Percentiles rank a stretch among this genome's conserved stretches.
Evolutionary conservation across 2,888 invertebrate genomes (phyloP).

Genomic region (Acronicta aceris): DNA sequence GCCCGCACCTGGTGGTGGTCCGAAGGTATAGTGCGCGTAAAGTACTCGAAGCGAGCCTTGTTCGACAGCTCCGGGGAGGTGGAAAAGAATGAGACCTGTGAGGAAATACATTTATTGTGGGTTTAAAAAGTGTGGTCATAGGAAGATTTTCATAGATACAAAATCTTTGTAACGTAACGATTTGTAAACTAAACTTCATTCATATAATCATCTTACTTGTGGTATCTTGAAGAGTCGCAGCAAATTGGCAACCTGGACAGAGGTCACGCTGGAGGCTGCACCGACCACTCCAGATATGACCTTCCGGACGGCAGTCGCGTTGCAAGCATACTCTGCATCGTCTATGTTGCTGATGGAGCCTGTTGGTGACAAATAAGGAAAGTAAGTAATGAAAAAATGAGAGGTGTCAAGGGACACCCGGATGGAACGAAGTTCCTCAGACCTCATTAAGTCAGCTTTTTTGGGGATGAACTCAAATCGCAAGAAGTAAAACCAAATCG

Average conservation of each 20-base stretch:
- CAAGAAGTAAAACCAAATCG: no score
- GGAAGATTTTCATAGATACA: no score
- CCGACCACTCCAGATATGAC: conserved; percentile 88
- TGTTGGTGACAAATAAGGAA: conserved; percentile 70
- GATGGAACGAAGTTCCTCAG: no score
- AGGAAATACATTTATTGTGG: not conserved
- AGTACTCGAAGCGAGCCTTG: conserved; percentile 98
- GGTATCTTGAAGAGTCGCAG: conserved; percentile 97
- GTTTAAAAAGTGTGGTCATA: no score
- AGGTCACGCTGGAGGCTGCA: conserved; percentile 95
- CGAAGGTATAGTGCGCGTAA: conserved; percentile 97
- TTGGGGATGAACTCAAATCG: no score
- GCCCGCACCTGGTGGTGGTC: conserved; percentile 98
- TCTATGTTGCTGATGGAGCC: conserved; percentile 98
- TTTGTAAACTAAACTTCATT: no score
- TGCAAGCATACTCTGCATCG: conserved; percentile 96
- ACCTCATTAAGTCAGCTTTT: no score
- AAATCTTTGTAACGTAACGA: no score
- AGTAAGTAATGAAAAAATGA: no score
- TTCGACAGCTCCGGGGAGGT: conserved; percentile 98
- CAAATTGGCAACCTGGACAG: conserved; percentile 96
- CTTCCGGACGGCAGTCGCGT: conserved; percentile 95
- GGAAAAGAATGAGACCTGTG: conserved; percentile 97
- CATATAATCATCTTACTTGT: conserved; percentile 75
- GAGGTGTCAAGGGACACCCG: no score